Base-by-base conservation (phyloP, 2,113 vertebrate genomes). In the Atractosteus spatula region DNA sequence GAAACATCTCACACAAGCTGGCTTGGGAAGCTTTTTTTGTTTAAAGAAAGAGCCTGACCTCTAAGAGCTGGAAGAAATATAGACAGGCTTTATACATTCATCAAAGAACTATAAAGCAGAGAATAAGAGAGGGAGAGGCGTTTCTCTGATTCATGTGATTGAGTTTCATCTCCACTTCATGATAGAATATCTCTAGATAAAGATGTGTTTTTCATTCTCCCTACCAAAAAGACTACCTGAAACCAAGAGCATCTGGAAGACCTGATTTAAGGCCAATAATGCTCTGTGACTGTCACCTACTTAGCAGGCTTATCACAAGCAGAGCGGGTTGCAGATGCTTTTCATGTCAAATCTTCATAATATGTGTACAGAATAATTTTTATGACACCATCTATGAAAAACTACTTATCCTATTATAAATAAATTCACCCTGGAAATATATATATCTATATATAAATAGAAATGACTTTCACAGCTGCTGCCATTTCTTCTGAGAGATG, bases 351-450 rank as follows among this genome's bases (percentile, higher is more conserved):
- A 75, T 64, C 71, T 55, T 43, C 61, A 66, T 56, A 68, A 74
- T 63, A 13, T 8, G 29, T 71, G 71, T 68, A 70, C 44, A 41
- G 17, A 65, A 64, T 70, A 64, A 75, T 78, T 69, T 69, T 69
- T 55, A 76, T 71, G 42, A 78, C 73, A 73, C 66, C 16, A 66
- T 74, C 69, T 72, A 71, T 57, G 71, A 44, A 71, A 71, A 51
- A 75, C 73, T 65, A 72, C 71, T 68, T 65, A 78, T 76, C 79
- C 76, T 66, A 69, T 76, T 78, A 76, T 55, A 59, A 69, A 14
- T 43, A 47, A 62, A 72, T 73, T 76, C 65, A 71, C 61, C 59
- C 62, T 56, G 62, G 61, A 61, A 11, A 55, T 71, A 67, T 10
- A 51, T 51, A 51, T 29, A 29, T 29, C 29, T 29, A 29, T 29